Base-by-base conservation (phyloP, 2,888 invertebrate species). In the Diaphora mendica region DNA sequence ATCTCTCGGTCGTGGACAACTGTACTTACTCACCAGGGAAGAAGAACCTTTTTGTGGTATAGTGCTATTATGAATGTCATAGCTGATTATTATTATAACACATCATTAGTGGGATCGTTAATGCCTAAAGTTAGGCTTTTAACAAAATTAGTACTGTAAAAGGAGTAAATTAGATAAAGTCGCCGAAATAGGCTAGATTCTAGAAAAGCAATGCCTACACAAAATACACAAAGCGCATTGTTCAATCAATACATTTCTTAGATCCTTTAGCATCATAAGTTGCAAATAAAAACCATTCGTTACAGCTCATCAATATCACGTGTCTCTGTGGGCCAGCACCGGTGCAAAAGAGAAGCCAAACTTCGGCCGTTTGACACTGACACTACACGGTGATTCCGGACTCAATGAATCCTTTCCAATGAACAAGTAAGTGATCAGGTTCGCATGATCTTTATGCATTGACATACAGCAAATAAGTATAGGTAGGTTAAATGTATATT, bases 31-130 rank as follows among this genome's bases (percentile, higher is more conserved):
- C 7, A 99, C 99, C 0, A 96, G 99, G 78, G 98, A 98, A 80
- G 98, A 98, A 88, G 98, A 98, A 91, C 99, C 99, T 0, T 99
- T 99, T 91, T 99, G 99, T 93, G 98, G 98, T 98, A 94, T 93
- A 90, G 68, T 67, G 55, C 30, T 65, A 35, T 66, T 30, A 26
- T n/a, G 42, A 42, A 59, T 26, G 4, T 55, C 26, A 30, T 59
- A 26, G 4, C 13, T 3, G 4, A 59, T 26, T 59, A 59, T 59
- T 4, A 13, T n/a, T 59, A 39, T 39, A 11, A 39, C 39, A 59
- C 11, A 13, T 59, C 13, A 15, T 26, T 26, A 59, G 59, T 59
- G 5, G n/a, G 3, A 55, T 55, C n/a, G 55, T n/a, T n/a, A 55
- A 55, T 23, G n/a, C 55, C 13, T n/a, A n/a, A 55, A 59, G n/a